Percentiles rank a stretch among this genome's conserved stretches.
Evolutionary conservation across 2,888 invertebrate genomes (phyloP).

Genomic region (Heliconius aoede): DNA sequence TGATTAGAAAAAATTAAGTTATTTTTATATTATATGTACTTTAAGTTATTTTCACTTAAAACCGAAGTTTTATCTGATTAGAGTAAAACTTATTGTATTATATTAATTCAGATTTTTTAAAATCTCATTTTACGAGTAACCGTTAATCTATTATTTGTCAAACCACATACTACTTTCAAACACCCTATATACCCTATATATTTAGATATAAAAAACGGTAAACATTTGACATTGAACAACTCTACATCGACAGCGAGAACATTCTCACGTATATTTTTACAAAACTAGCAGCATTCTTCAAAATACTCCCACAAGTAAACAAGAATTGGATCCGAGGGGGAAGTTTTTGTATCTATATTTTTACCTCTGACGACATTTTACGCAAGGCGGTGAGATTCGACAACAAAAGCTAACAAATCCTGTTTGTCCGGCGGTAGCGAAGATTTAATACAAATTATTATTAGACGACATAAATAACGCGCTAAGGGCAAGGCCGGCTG

Average conservation of each 20-base stretch:
- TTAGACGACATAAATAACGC: constrained; percentile 83
- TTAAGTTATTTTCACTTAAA: too few species aligned
- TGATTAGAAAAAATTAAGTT: too few species aligned
- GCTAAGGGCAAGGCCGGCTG: constrained; percentile 66
- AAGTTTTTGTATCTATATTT: constrained; percentile 35
- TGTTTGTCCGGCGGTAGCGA: constrained; percentile 78
- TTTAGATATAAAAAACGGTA: not conserved
- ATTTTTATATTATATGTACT: too few species aligned
- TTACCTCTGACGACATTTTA: constrained; percentile 54
- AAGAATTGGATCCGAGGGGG: constrained; percentile 26
- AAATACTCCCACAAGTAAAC: constrained; percentile 27
- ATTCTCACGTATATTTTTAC: constrained; percentile 24
- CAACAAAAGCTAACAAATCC: constrained; percentile 82
- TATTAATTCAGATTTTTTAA: too few species aligned
- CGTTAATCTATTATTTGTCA: too few species aligned
- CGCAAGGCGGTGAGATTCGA: constrained; percentile 62
- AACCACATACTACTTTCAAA: not conserved
- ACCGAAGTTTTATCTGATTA: too few species aligned
- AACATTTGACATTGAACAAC: constrained; percentile 7
- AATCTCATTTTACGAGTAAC: too few species aligned
- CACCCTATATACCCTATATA: too few species aligned
- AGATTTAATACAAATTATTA: constrained; percentile 85
- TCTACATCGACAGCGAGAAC: not conserved
- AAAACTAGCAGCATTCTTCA: constrained; percentile 27
- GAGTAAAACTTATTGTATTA: too few species aligned